phyloP scores from a whole-genome alignment of 1,140 invertebrate genomes.

The Tetramorium parvispinum region DNA sequence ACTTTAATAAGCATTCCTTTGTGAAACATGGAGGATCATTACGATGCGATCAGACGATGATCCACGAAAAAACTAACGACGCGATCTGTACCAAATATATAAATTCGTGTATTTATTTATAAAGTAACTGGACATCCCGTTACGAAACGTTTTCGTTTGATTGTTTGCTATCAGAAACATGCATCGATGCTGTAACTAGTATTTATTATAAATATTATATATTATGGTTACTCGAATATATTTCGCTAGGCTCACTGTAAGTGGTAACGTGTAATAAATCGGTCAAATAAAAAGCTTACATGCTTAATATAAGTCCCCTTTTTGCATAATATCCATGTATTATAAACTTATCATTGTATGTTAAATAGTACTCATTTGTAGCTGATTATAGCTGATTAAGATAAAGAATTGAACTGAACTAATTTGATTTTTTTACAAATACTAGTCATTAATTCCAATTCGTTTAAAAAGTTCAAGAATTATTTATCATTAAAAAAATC shows the following conservation, averaged over 20 bases:
- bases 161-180: slow-evolving; percentile 69
- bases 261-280: slow-evolving; percentile 77
- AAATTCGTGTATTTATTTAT: slow-evolving; percentile 68
- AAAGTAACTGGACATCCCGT: slow-evolving; percentile 66
- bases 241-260: slow-evolving; percentile 73
- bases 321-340: background rate
- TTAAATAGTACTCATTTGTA: background rate
- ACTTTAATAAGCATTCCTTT: slow-evolving; percentile 67
- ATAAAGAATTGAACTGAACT: background rate
- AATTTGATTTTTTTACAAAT: background rate
- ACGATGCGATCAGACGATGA: slow-evolving; percentile 1
- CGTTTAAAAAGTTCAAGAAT: background rate
- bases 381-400: background rate
- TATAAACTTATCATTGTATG: background rate
- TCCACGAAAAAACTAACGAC: slow-evolving; percentile 33
- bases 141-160: slow-evolving; percentile 66
- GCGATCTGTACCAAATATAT: slow-evolving; percentile 71
- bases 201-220: slow-evolving; percentile 71
- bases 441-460: background rate
- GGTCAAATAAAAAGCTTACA: slow-evolving; percentile 75
- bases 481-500: background rate
- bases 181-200: slow-evolving; percentile 71
- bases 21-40: slow-evolving; percentile 67
- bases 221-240: slow-evolving; percentile 70
- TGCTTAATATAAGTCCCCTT: slow-evolving; percentile 62